Evolutionary conservation across 2,797 vertebrate species (phyloP).

Genomic region (Notoglanidium macrostoma): DNA sequence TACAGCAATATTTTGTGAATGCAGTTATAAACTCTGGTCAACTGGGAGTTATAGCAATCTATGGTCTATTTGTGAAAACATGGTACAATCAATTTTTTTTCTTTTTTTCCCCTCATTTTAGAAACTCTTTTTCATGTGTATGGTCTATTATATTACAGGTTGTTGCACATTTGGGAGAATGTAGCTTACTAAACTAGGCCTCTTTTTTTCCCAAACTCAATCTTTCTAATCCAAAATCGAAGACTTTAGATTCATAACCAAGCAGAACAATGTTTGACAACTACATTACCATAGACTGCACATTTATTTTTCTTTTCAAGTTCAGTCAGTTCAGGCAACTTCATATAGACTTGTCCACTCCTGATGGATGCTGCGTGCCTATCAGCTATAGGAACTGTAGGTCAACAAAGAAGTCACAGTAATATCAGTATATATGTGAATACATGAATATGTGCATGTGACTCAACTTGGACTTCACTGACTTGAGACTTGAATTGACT

Average conservation of each 20-base stretch:
- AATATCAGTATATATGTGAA: too few species aligned
- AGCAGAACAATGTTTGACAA: neutral
- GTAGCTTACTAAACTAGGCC: neutral
- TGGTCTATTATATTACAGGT: neutral
- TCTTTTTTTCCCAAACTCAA: neutral
- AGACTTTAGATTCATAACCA: neutral
- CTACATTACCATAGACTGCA: neutral
- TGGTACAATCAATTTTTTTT: neutral
- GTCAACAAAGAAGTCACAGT: neutral
- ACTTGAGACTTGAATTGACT: neutral
- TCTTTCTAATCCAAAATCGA: neutral
- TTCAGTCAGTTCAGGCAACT: neutral
- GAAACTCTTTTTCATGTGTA: neutral
- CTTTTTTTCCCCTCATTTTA: neutral
- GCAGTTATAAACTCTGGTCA: conserved; percentile 33
- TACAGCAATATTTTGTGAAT: conserved; percentile 11
- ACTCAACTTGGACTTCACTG: neutral
- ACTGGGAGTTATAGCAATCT: conserved; percentile 34
- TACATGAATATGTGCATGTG: neutral
- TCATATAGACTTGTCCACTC: neutral
- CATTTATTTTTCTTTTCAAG: neutral
- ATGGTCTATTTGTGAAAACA: neutral
- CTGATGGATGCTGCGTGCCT: neutral
- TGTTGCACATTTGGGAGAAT: neutral
- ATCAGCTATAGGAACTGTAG: neutral